Conservation (phyloP, 2,113 vertebrate genomes). For the Vidua macroura region DNA sequence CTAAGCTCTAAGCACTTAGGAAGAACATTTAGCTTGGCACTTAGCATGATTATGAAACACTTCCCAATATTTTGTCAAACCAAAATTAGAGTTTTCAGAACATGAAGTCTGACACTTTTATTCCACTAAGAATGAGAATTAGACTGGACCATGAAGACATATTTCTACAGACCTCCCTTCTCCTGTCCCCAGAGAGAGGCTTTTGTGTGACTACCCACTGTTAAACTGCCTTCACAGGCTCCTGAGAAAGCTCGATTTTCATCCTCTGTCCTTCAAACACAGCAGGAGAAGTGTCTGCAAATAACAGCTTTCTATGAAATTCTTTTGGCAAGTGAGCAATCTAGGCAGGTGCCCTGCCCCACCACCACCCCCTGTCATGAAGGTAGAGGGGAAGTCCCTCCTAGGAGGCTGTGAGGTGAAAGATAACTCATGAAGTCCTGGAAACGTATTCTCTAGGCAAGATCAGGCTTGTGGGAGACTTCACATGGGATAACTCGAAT, state of each 20-base stretch:
- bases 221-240: neutral
- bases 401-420: neutral
- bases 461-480: neutral
- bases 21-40: neutral
- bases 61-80: neutral
- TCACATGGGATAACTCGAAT: neutral
- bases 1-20: neutral
- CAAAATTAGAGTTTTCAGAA: slow-evolving; percentile 38
- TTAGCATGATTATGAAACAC: neutral
- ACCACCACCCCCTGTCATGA: neutral
- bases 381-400: neutral
- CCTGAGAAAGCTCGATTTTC: neutral
- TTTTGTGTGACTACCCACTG: neutral
- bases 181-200: neutral
- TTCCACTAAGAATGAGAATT: neutral
- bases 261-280: neutral
- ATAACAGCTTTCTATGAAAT: neutral
- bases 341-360: neutral
- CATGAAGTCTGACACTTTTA: slow-evolving; percentile 3
- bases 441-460: neutral
- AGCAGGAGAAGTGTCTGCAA: neutral
- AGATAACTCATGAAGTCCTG: neutral
- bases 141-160: neutral
- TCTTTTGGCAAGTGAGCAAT: neutral
- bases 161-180: neutral